Evolutionary conservation across 2,888 invertebrate species (phyloP).

Genomic region (Lepidochrysops patricia): DNA sequence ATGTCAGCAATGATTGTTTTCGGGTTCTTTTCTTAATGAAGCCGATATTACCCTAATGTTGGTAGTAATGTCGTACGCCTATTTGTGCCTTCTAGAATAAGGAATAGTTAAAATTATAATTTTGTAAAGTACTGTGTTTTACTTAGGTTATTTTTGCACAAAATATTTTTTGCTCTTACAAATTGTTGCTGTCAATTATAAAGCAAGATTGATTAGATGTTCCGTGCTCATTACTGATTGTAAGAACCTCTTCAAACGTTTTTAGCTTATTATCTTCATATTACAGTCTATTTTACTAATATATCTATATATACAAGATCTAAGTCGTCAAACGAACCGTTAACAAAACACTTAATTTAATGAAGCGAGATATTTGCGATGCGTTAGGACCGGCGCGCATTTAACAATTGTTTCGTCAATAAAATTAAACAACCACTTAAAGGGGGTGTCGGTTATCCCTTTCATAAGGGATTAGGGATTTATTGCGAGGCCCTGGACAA

Average conservation of each 20-base stretch:
- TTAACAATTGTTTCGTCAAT: constrained; percentile 59
- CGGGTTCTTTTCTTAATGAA: constrained; percentile 12
- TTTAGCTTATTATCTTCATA: no score
- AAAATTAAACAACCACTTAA: constrained; percentile 54
- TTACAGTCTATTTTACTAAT: no score
- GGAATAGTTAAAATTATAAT: not conserved
- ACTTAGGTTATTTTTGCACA: not conserved
- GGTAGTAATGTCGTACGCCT: not conserved
- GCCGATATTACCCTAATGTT: constrained; percentile 9
- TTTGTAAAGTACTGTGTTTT: not conserved
- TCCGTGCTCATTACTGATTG: not conserved
- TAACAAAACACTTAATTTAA: constrained; percentile 14
- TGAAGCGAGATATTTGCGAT: constrained; percentile 41
- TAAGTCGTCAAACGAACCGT: not conserved
- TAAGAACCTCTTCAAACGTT: no score
- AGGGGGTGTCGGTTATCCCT: constrained; percentile 35
- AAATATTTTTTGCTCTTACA: not conserved
- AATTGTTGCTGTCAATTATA: not conserved
- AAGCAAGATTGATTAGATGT: not conserved
- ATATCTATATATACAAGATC: not conserved
- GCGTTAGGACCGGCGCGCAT: constrained; percentile 30
- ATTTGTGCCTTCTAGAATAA: not conserved
- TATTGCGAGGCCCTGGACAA: constrained; percentile 23
- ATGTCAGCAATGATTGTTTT: constrained; percentile 23
- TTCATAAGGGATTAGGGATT: constrained; percentile 34